Evolutionary conservation across 2,888 invertebrate species (phyloP), one percentile per base, ranked within the genome.

Genomic region (Caenorhabditis japonica): DNA sequence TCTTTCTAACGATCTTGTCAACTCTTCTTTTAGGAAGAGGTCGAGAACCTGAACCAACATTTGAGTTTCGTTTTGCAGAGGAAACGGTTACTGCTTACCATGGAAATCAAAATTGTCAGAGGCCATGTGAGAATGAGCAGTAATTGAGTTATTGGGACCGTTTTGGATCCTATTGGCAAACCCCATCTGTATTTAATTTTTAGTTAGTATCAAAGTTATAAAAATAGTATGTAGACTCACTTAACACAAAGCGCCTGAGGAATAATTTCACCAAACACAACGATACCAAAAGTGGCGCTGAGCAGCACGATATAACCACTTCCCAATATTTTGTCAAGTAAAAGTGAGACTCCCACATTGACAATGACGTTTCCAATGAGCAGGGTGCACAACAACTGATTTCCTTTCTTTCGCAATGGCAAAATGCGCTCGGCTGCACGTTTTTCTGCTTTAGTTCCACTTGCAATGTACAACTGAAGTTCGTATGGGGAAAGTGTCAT

Each of bases 91-190:
- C 17, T 12, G 7, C 5, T 27, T 30, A 75, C 76, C 47, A 60
- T 71, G 2, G 79, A 75, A 75, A 95, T 93, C 0, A 97, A 96
- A 15, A 53, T 76, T 3, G 81, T 75, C 15, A 76, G 10, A 1
- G 96, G 96, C 73, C 93, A 94, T 5, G 97, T 97, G 41, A 97
- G 76, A 1, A 93, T 89, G 96, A 99, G 97, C 76, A 97, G 94
- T 56, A 93, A 90, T 84, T 94, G 94, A 1, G 97, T 99, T 59
- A 99, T 90, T 89, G 92, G 92, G 66, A 97, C 94, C 34, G 97
- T 99, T 12, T 62, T 71, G 3, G 85, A 85, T 12, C 86, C 86
- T 19, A 86, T 85, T 3, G 80, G 79, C 10, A 86, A 66, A 8
- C 86, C 86, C 38, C 84, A 82, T 58, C 80, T 80, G 60, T 15